phyloP scores from a whole-genome alignment of 2,888 invertebrate species.

The Malacosoma neustria region DNA sequence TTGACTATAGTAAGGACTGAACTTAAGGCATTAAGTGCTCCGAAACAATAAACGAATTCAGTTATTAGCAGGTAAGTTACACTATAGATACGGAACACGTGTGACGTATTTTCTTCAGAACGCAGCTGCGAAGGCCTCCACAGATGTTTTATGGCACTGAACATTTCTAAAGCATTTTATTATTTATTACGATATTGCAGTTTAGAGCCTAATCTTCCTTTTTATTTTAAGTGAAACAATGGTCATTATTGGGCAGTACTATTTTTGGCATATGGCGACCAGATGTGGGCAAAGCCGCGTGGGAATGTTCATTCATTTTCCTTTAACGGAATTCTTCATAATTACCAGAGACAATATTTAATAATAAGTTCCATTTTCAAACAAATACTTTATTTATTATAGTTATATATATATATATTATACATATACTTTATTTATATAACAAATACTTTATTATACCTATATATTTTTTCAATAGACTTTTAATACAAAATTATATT shows the following conservation, averaged over 20 bases:
- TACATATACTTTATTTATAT: too few relatives aligned
- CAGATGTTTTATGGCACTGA: slow-evolving; percentile 72
- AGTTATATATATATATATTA: neutral
- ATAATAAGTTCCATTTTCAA: neutral
- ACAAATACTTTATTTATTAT: neutral
- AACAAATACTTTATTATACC: too few relatives aligned
- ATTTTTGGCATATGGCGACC: slow-evolving; percentile 62
- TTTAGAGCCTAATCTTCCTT: slow-evolving; percentile 69
- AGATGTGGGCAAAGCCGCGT: slow-evolving; percentile 50
- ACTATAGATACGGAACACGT: slow-evolving; percentile 56
- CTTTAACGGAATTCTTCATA: neutral
- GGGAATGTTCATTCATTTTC: slow-evolving; percentile 42
- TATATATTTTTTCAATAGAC: neutral
- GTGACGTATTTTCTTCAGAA: slow-evolving; percentile 65
- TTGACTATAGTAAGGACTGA: slow-evolving; percentile 17
- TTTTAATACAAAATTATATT: neutral
- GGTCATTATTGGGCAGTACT: slow-evolving; percentile 53
- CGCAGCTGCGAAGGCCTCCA: slow-evolving; percentile 64
- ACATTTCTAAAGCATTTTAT: slow-evolving; percentile 68
- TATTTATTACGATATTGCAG: slow-evolving; percentile 71
- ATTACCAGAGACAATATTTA: neutral
- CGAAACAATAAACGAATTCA: slow-evolving; percentile 34
- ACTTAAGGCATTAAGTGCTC: slow-evolving; percentile 24
- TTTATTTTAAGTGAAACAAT: slow-evolving; percentile 64
- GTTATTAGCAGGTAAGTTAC: slow-evolving; percentile 27